Evolutionary conservation across 2,113 vertebrate species (phyloP).

Genomic region (Paraplagusia blochii): DNA sequence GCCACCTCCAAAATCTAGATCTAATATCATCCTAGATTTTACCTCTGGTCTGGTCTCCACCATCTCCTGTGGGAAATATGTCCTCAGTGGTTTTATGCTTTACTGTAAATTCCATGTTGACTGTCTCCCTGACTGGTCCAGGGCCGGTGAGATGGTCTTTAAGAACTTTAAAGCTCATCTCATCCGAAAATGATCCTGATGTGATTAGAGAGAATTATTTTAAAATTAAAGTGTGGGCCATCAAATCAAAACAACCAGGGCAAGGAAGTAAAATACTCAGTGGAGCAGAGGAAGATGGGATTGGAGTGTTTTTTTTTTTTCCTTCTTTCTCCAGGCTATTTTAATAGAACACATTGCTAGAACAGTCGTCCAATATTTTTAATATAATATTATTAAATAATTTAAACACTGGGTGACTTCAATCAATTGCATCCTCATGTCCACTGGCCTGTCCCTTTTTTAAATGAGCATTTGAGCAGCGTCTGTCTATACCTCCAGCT

Average conservation of each 20-base stretch:
- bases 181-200: not conserved
- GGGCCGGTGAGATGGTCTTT: not conserved
- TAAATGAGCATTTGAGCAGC: no score
- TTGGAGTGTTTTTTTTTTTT: not conserved
- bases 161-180: not conserved
- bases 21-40: no score
- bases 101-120: not conserved
- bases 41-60: no score
- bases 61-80: no score
- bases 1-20: no score
- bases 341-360: not conserved
- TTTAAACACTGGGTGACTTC: no score
- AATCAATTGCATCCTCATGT: no score
- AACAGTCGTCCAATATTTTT: not conserved
- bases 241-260: not conserved
- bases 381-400: no score
- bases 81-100: no score
- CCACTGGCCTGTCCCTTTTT: no score
- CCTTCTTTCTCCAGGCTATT: no score
- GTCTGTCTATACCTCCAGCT: no score
- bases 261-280: not conserved
- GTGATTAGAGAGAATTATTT: not conserved
- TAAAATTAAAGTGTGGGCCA: not conserved
- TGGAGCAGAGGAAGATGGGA: not conserved
- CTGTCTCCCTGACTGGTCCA: not conserved